A percentile compares a stretch with the other conserved stretches of the same genome.
Evolutionary conservation across 2,888 invertebrate species (phyloP).

Genomic region (Zaprionus bogoriensis): DNA sequence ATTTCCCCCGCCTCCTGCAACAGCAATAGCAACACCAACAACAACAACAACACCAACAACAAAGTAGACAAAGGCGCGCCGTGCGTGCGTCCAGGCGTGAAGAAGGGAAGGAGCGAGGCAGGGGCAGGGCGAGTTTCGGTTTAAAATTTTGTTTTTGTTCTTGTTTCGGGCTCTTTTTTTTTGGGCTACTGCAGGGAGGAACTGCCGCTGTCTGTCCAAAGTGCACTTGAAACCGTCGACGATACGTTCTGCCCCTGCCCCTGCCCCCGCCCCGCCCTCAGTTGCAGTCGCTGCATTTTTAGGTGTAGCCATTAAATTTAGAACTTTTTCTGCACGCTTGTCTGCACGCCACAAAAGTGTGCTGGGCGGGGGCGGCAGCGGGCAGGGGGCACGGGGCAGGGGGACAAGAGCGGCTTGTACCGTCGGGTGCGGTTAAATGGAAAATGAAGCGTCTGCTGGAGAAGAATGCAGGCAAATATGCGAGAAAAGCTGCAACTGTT

Average conservation of each 20-base stretch:
- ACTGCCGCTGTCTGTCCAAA: slow-evolving; percentile 46
- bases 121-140: slow-evolving; percentile 29
- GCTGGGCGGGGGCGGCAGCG: not conserved
- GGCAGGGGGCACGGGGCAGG: not conserved
- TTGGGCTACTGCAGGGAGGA: slow-evolving; percentile 42
- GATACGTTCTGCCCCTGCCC: slow-evolving; percentile 20
- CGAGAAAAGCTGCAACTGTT: slow-evolving; percentile 33
- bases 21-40: slow-evolving; percentile 17
- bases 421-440: slow-evolving; percentile 69
- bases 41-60: slow-evolving; percentile 16
- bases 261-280: slow-evolving; percentile 4
- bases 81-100: slow-evolving; percentile 68
- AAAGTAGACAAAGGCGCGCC: slow-evolving; percentile 67
- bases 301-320: slow-evolving; percentile 78
- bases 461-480: slow-evolving; percentile 31
- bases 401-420: slow-evolving; percentile 13
- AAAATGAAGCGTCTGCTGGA: slow-evolving; percentile 68
- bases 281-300: slow-evolving; percentile 75
- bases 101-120: slow-evolving; percentile 25
- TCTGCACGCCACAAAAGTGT: slow-evolving; percentile 61
- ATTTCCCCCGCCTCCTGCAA: not conserved
- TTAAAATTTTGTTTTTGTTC: slow-evolving; percentile 25
- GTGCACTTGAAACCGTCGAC: slow-evolving; percentile 72
- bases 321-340: slow-evolving; percentile 75
- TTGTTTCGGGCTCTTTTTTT: slow-evolving; percentile 6